A percentile compares a stretch with the other conserved stretches of the same genome.
These are phyloP conservation scores for Indri indri DNA, from an alignment of 2,113 vertebrate genomes.

Conservation along the genomic window DNA sequence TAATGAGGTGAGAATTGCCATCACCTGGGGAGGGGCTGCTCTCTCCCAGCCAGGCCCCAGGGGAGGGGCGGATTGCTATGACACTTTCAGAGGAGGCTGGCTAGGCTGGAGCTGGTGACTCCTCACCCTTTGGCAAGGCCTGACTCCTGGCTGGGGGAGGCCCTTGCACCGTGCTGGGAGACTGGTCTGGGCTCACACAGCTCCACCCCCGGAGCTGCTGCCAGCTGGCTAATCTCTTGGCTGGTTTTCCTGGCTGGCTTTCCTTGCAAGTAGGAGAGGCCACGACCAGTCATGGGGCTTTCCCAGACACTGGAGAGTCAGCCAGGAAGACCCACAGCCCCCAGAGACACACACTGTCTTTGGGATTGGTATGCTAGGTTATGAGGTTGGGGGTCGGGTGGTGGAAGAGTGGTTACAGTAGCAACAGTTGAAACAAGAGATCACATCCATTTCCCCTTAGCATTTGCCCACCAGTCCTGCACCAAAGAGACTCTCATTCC, in stretches of 20 bases:
- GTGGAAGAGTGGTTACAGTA: neutral
- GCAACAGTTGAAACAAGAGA: neutral
- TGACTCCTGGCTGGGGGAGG: neutral
- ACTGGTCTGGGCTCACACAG: neutral
- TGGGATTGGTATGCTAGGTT: neutral
- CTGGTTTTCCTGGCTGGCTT: conserved; percentile 38
- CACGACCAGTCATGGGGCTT: conserved; percentile 24
- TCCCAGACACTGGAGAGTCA: conserved; percentile 14
- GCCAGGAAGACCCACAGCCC: neutral
- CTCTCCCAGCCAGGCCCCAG: conserved; percentile 4
- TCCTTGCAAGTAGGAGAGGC: conserved; percentile 14
- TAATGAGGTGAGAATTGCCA: conserved; percentile 72
- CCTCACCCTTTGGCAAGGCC: neutral
- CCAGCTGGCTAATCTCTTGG: conserved; percentile 71
- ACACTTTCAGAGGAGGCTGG: neutral
- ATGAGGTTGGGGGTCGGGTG: neutral
- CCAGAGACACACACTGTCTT: neutral
- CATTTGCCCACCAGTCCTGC: neutral
- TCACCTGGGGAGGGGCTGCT: conserved; percentile 35
- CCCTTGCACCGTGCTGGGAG: neutral
- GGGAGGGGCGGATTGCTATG: neutral
- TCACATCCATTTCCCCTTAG: neutral
- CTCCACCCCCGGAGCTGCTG: neutral
- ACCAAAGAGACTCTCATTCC: neutral
- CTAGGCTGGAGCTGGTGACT: neutral